Conservation (phyloP, 2,113 vertebrate species). For the Pogona vitticeps region DNA sequence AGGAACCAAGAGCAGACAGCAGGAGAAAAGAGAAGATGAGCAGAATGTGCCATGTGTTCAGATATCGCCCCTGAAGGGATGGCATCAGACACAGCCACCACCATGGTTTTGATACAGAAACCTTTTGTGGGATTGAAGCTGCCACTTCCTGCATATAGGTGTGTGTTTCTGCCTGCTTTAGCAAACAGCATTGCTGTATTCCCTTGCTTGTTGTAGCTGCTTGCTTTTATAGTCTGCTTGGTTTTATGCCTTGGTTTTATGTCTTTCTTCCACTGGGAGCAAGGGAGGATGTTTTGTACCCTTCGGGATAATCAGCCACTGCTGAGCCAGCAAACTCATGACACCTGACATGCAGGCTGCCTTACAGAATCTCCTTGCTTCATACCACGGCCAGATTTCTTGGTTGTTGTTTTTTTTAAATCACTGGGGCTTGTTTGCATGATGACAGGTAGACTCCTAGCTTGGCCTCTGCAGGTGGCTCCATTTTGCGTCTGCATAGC, state of each 20-base stretch:
- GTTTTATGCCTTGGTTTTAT: background rate
- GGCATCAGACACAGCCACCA: too few species aligned
- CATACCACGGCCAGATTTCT: background rate
- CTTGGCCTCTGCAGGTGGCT: background rate
- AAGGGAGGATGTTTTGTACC: too few species aligned
- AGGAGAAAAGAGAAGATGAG: too few species aligned
- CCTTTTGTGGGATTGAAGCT: background rate
- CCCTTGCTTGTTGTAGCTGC: background rate
- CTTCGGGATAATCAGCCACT: background rate
- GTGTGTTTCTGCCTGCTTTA: background rate
- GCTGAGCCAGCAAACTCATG: background rate
- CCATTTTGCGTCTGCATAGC: background rate
- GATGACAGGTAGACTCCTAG: background rate
- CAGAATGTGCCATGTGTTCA: too few species aligned
- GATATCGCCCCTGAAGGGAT: too few species aligned
- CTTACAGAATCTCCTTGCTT: background rate
- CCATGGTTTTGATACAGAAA: background rate
- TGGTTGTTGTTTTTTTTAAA: background rate
- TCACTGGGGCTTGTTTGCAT: background rate
- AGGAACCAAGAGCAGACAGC: too few species aligned
- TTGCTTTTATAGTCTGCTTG: background rate
- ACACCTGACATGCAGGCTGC: background rate
- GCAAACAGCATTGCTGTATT: background rate
- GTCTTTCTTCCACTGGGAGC: background rate
- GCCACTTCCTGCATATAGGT: background rate